Evolutionary conservation across 2,113 vertebrate species (phyloP).

Genomic region (Lepus europaeus): DNA sequence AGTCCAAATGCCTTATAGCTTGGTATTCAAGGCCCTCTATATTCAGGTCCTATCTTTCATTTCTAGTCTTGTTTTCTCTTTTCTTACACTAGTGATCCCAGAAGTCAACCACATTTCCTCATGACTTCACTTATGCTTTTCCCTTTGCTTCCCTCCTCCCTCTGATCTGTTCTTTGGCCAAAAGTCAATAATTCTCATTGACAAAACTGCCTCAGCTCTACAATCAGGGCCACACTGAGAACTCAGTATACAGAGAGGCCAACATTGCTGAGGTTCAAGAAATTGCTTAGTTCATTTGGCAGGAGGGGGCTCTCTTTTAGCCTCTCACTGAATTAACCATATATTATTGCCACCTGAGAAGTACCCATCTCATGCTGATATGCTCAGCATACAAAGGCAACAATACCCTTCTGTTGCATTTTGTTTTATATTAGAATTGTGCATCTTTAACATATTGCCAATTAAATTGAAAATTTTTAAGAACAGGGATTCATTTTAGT

Average conservation of each 20-base stretch:
- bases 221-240: slow-evolving; percentile 92
- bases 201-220: slow-evolving; percentile 93
- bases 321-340: background rate
- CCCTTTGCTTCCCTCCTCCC: background rate
- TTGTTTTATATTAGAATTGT: slow-evolving; percentile 16
- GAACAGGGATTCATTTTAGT: slow-evolving; percentile 42
- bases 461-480: slow-evolving; percentile 1
- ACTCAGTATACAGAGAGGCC: slow-evolving; percentile 13
- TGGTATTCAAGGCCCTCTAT: background rate
- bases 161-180: slow-evolving; percentile 91
- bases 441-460: slow-evolving; percentile 7
- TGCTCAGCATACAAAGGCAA: slow-evolving; percentile 3
- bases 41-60: slow-evolving; percentile 15
- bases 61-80: slow-evolving; percentile 14
- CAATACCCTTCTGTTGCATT: slow-evolving; percentile 31
- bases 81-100: background rate
- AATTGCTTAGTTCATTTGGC: background rate
- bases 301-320: slow-evolving; percentile 7
- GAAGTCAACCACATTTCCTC: slow-evolving; percentile 33
- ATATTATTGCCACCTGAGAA: background rate
- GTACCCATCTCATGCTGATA: background rate
- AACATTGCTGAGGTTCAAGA: background rate
- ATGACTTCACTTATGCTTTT: slow-evolving; percentile 24
- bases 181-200: slow-evolving; percentile 94
- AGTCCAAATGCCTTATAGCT: background rate